These are phyloP conservation scores for Astyanax mexicanus DNA, from an alignment of 2,797 vertebrate genomes.

Conservation along the genomic window DNA sequence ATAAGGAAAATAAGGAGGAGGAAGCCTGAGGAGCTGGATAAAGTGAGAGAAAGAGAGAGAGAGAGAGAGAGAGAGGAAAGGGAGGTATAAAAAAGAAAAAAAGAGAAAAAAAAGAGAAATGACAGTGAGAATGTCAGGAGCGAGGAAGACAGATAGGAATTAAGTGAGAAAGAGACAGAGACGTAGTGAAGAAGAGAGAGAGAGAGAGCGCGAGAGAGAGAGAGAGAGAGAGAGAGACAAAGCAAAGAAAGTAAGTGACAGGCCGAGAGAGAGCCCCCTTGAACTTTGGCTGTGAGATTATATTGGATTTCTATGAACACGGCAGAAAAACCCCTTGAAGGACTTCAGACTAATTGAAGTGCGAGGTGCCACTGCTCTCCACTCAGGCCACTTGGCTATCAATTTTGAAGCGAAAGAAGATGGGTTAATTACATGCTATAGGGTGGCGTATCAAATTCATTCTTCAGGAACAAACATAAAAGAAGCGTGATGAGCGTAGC, in stretches of 20 bases:
- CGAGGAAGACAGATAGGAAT: neutral
- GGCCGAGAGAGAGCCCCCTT: conserved; percentile 57
- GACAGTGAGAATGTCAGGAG: neutral
- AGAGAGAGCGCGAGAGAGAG: conserved; percentile 57
- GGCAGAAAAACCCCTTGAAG: conserved; percentile 27
- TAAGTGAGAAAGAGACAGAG: neutral
- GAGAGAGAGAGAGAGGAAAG: neutral
- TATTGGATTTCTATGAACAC: conserved; percentile 35
- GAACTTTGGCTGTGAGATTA: conserved; percentile 32
- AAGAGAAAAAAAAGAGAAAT: no score
- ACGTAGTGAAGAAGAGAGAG: neutral
- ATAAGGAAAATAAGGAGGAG: conserved; percentile 8
- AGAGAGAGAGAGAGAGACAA: conserved; percentile 46
- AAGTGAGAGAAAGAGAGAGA: conserved; percentile 36
- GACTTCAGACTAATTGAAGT: conserved; percentile 40
- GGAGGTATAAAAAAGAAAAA: neutral
- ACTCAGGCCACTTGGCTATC: conserved; percentile 20
- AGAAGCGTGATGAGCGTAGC: conserved; percentile 15
- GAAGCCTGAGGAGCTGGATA: conserved; percentile 48
- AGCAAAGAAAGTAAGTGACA: conserved; percentile 57
- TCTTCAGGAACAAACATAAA: conserved; percentile 35
- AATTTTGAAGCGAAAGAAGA: conserved; percentile 15
- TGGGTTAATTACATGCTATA: conserved; percentile 43
- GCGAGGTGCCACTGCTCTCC: neutral
- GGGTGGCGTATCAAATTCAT: conserved; percentile 22